A percentile compares a stretch with the other conserved stretches of the same genome.
phyloP scores from a whole-genome alignment of 1,140 invertebrate genomes.

The Hyles euphorbiae region DNA sequence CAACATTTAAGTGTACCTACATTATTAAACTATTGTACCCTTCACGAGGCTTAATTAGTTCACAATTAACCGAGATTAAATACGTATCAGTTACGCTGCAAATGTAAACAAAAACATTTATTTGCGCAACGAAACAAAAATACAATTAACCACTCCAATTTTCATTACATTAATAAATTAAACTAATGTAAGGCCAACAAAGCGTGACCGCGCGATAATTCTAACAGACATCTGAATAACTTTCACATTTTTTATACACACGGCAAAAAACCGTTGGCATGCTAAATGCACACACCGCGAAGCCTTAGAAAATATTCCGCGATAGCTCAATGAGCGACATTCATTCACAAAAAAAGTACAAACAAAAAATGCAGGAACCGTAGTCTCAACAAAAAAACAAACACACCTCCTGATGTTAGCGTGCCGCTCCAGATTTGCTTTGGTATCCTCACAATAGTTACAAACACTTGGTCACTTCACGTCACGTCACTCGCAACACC shows the following conservation, averaged over 20 bases:
- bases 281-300: neutral
- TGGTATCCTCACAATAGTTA: conserved; percentile 28
- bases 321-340: conserved; percentile 18
- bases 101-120: too few species aligned
- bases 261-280: conserved; percentile 7
- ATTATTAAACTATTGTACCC: too few species aligned
- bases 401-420: conserved; percentile 50
- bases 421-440: conserved; percentile 64
- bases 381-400: conserved; percentile 16
- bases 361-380: conserved; percentile 18
- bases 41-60: too few species aligned
- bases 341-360: conserved; percentile 28
- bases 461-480: conserved; percentile 36
- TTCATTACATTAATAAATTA: conserved; percentile 5
- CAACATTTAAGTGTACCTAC: too few species aligned
- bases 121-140: neutral
- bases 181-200: conserved; percentile 10
- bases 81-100: too few species aligned
- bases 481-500: conserved; percentile 26
- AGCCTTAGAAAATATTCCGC: conserved; percentile 20
- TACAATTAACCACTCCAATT: neutral
- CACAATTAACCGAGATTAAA: too few species aligned
- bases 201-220: conserved; percentile 22
- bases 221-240: conserved; percentile 19
- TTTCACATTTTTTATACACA: conserved; percentile 51